A percentile compares a stretch with the other conserved stretches of the same genome.
phyloP scores from a whole-genome alignment of 2,888 invertebrate genomes.

The Calameuta idolon region DNA sequence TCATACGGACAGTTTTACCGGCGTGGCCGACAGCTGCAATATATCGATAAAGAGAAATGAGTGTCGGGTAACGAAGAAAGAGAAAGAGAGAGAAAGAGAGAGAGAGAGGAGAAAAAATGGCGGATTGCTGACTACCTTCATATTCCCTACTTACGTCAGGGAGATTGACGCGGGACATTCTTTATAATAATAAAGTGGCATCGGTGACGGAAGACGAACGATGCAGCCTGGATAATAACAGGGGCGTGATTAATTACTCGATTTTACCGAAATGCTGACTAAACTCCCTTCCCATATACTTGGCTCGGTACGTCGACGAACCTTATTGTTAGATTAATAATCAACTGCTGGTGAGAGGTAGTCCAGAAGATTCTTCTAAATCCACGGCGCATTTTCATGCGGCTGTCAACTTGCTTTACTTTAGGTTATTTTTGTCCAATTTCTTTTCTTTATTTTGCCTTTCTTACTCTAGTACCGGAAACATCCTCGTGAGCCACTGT shows the following conservation, averaged over 20 bases:
- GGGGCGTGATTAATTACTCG: conserved; percentile 37
- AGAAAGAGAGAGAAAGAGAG: conserved; percentile 2
- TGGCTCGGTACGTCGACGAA: not conserved
- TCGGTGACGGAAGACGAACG: conserved; percentile 34
- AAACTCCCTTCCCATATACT: conserved; percentile 12
- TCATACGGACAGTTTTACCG: not conserved
- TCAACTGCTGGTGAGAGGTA: conserved; percentile 2
- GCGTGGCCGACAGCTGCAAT: not conserved
- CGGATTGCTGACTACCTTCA: not conserved
- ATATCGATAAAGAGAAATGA: not conserved
- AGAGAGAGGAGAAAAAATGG: conserved; percentile 12
- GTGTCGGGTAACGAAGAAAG: conserved; percentile 4
- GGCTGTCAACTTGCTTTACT: not conserved
- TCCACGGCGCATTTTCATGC: not conserved
- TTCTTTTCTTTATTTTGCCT: not conserved
- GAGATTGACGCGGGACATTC: conserved; percentile 3
- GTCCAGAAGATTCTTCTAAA: not conserved
- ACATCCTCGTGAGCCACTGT: not conserved
- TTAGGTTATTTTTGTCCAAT: not conserved
- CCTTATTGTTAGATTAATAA: conserved; percentile 14
- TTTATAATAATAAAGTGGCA: conserved; percentile 32
- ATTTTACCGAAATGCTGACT: conserved; percentile 40
- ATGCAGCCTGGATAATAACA: conserved; percentile 24
- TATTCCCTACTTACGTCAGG: not conserved
- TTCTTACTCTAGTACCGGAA: not conserved